Percentiles rank a stretch among this genome's conserved stretches.
Conservation (phyloP, 2,888 invertebrate genomes). For the Andrena marginata region DNA sequence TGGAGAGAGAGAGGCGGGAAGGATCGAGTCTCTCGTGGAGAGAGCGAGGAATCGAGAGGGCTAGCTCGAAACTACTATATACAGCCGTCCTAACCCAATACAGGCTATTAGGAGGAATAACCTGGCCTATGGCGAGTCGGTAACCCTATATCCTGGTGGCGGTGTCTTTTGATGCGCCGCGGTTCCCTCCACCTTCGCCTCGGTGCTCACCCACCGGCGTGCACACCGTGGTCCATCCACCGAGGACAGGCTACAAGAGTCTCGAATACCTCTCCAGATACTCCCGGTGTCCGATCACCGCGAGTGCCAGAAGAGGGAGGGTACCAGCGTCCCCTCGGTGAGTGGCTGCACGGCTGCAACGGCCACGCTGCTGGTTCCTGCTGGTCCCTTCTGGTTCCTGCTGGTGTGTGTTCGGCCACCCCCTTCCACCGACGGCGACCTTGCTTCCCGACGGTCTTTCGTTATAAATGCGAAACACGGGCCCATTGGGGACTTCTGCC, state of each 20-base stretch:
- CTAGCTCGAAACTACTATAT: slow-evolving; percentile 68
- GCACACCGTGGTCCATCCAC: slow-evolving; percentile 81
- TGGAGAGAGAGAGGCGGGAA: not conserved
- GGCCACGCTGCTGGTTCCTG: slow-evolving; percentile 17
- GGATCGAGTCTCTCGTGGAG: slow-evolving; percentile 2
- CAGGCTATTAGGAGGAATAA: slow-evolving; percentile 81
- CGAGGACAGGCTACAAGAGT: slow-evolving; percentile 84
- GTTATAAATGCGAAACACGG: slow-evolving; percentile 52
- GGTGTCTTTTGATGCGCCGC: slow-evolving; percentile 82
- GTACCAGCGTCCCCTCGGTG: slow-evolving; percentile 38
- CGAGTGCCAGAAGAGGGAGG: slow-evolving; percentile 65
- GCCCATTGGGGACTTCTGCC: slow-evolving; percentile 41
- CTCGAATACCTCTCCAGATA: slow-evolving; percentile 83
- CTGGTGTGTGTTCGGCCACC: slow-evolving; percentile 33
- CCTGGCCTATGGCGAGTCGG: slow-evolving; percentile 77
- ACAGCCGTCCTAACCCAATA: slow-evolving; percentile 75
- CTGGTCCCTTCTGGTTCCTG: too few species aligned
- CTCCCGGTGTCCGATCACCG: slow-evolving; percentile 78
- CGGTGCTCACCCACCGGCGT: slow-evolving; percentile 79
- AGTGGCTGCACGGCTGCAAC: slow-evolving; percentile 28
- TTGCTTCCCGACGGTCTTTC: slow-evolving; percentile 34
- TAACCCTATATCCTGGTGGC: slow-evolving; percentile 82
- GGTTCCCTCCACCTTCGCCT: slow-evolving; percentile 73
- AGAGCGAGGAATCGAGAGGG: slow-evolving; percentile 38
- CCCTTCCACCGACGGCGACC: slow-evolving; percentile 21